Base-by-base conservation (phyloP, 2,888 invertebrate genomes). In the Esperia sulphurella region DNA sequence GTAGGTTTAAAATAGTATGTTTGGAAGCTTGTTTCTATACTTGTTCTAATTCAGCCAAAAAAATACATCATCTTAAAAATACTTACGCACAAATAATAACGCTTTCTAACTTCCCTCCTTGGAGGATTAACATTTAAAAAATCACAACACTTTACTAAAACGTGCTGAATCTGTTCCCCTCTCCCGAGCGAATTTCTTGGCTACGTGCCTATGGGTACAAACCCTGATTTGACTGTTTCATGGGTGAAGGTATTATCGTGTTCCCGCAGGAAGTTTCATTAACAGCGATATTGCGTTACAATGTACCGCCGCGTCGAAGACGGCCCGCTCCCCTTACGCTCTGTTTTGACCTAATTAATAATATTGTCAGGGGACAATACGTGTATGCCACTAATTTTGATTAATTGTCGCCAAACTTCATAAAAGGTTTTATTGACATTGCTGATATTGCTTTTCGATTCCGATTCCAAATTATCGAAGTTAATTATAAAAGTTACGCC, bases 321-420 rank as follows among this genome's bases (percentile, higher is more conserved):
- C 66, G 64, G 59, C 53, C 60, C 54, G 61, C 58, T 63, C 57
- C 63, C 57, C 61, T 62, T 53, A 57, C 61, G 58, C 61, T 52
- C 57, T 76, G 71, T 75, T 79, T 72, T 74, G 76, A 79, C 79
- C 77, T 77, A 79, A 80, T 82, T 82, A 79, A 75, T 79, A 21
- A 71, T 72, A 75, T 73, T 64, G 68, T 66, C 69, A 49, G 52
- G 71, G 71, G 77, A 78, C 69, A 62, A 63, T 53, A 57, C 57
- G 58, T 63, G 62, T 58, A 69, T 54, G 63, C 62, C 61, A 65
- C 63, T 35, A 74, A 77, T 74, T 75, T 75, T 76, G 74, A 77
- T 77, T 67, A 75, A 78, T 74, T 70, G 51, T 56, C 42, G 49
- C 51, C 48, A 49, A 69, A 59, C 51, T 52, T 56, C 58, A 56